phyloP scores from a whole-genome alignment of 2,797 vertebrate species.

The Echeneis naucrates region DNA sequence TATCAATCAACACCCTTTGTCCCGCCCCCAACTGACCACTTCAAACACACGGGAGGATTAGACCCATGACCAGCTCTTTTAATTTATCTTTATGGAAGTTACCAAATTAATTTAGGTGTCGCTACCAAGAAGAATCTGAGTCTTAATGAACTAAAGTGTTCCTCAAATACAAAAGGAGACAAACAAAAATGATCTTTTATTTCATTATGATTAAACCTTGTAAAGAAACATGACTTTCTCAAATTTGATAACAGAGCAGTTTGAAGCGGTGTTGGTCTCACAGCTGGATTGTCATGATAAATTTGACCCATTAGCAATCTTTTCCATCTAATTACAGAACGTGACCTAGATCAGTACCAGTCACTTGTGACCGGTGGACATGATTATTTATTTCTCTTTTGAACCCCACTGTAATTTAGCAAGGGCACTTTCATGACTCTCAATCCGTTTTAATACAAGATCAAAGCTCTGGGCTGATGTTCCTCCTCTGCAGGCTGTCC shows the following conservation, averaged over 20 bases:
- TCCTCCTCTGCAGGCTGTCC: constrained; percentile 74
- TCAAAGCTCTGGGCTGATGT: constrained; percentile 76
- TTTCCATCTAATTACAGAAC: constrained; percentile 46
- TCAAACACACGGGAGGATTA: constrained; percentile 73
- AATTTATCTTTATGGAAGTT: constrained; percentile 40
- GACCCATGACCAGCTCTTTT: constrained; percentile 24
- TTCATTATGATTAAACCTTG: not conserved
- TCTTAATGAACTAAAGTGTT: not conserved
- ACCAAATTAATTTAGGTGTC: constrained; percentile 17
- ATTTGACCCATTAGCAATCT: constrained; percentile 5
- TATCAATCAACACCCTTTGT: constrained; percentile 79
- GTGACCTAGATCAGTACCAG: constrained; percentile 43
- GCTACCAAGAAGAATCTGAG: not conserved
- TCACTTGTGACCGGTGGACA: constrained; percentile 52
- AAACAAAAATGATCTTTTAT: not conserved
- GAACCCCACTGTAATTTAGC: constrained; percentile 79
- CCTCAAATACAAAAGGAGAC: not conserved
- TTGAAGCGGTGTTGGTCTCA: not conserved
- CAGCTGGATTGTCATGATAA: not conserved
- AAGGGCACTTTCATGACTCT: constrained; percentile 77
- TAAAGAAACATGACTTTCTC: not conserved
- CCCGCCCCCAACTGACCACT: constrained; percentile 69
- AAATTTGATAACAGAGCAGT: not conserved
- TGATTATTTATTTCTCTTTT: constrained; percentile 72
- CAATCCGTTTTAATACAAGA: constrained; percentile 66